Percentiles rank a stretch among this genome's conserved stretches.
phyloP scores from a whole-genome alignment of 2,888 invertebrate species.

The Ennomos fuscantarius region DNA sequence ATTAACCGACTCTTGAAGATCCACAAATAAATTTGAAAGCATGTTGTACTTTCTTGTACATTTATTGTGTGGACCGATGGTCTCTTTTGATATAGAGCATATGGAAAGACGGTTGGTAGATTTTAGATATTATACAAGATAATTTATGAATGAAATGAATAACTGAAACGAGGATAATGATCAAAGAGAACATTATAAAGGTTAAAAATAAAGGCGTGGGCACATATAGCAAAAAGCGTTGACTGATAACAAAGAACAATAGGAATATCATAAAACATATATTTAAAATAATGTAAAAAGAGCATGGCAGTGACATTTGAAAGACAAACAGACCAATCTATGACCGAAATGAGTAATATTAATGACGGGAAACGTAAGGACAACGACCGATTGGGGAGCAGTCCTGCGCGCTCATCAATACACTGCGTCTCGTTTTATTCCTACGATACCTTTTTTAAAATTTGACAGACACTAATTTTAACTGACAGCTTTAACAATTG shows the following conservation, averaged over 20 bases:
- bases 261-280: slow-evolving; percentile 10
- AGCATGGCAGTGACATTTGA: slow-evolving; percentile 27
- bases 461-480: slow-evolving; percentile 18
- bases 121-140: slow-evolving; percentile 8
- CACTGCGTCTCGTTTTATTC: slow-evolving; percentile 42
- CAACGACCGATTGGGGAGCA: slow-evolving; percentile 62
- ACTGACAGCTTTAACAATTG: slow-evolving; percentile 17
- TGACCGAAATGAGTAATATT: slow-evolving; percentile 56
- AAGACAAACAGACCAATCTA: slow-evolving; percentile 48
- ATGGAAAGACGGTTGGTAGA: slow-evolving; percentile 23
- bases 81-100: slow-evolving; percentile 14
- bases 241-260: neutral
- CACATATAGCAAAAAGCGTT: neutral
- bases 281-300: slow-evolving; percentile 11
- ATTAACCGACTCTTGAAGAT: slow-evolving; percentile 1
- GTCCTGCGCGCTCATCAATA: slow-evolving; percentile 32
- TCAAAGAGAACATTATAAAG: slow-evolving; percentile 8
- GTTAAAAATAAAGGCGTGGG: neutral
- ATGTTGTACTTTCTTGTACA: neutral
- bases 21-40: slow-evolving; percentile 8
- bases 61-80: slow-evolving; percentile 15
- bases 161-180: neutral
- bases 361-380: slow-evolving; percentile 62
- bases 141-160: slow-evolving; percentile 9
- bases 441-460: slow-evolving; percentile 16